Base-by-base conservation (phyloP, 2,113 vertebrate species). In the Phalacrocorax pelagicus region DNA sequence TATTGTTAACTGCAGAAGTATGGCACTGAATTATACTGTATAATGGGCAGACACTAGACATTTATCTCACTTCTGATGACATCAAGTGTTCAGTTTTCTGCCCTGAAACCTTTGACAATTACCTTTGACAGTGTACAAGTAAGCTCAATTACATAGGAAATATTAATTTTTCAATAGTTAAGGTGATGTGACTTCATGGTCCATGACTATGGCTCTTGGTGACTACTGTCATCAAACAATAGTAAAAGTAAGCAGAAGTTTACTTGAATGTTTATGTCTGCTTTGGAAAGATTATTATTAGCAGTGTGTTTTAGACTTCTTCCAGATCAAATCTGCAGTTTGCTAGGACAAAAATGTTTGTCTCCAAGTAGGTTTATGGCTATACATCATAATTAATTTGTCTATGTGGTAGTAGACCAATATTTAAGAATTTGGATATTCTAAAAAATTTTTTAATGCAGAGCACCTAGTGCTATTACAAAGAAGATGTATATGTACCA, bases 211-310 rank as follows among this genome's bases (percentile, higher is more conserved):
- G 29, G 24, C 49, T 88, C 12, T 71, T 74, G 9, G 26, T 92
- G 42, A 46, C 59, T 65, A 32, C 7, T 52, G 17, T 5, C 4
- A 58, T 67, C 24, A 71, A 81, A 51, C 34, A 63, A 44, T 15
- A 83, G 15, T 69, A 63, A 55, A 91, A 86, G 32, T 46, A 67
- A 78, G 19, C 30, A 89, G 32, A 54, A 55, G 2, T 57, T 92
- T 74, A 52, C 34, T 36, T 69, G 46, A 66, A 55, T 40, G 7
- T 80, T 91, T 90, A 15, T 87, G 22, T 91, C 81, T 87, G 44
- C 58, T 87, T 18, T 85, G 38, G 82, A 85, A 95, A 85, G 58
- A 87, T 66, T 90, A 61, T 80, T 97, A 95, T 96, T 90, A 82
- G n/a, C 34, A 65, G 32, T 51, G 29, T 32, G 27, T 47, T 91